Percentiles rank a stretch among this genome's conserved stretches.
Evolutionary conservation across 1,140 invertebrate genomes (phyloP).

Genomic region (Rhagoletis zephyria): DNA sequence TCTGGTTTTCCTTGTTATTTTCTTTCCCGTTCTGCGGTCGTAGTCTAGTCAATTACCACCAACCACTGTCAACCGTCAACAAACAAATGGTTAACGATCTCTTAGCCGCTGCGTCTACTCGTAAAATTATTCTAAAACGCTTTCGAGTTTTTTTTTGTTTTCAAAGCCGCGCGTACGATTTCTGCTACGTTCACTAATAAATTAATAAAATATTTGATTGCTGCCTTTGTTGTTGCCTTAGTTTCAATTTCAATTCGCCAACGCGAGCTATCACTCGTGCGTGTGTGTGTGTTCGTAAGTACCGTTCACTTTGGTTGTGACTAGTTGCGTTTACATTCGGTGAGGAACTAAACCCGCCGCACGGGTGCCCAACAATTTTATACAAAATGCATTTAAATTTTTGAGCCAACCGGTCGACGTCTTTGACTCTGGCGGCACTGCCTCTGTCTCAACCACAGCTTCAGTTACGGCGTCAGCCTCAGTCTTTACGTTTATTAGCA

Average conservation of each 20-base stretch:
- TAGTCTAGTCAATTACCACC: neutral
- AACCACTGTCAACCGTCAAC: constrained; percentile 3
- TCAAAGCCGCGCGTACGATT: neutral
- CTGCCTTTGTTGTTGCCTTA: neutral
- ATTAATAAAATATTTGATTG: neutral
- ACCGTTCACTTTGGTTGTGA: constrained; percentile 47
- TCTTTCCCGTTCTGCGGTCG: neutral
- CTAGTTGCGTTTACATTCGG: constrained; percentile 40
- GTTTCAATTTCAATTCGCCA: constrained; percentile 4
- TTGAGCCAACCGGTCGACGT: constrained; percentile 3
- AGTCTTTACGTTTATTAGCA: neutral
- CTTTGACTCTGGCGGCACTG: neutral
- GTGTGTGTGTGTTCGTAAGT: neutral
- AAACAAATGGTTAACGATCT: constrained; percentile 11
- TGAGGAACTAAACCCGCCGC: constrained; percentile 33
- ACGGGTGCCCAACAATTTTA: constrained; percentile 39
- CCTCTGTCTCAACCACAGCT: neutral
- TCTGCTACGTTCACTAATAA: neutral
- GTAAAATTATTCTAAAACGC: neutral
- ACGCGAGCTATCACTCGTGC: neutral
- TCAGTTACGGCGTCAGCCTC: neutral
- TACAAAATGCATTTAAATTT: constrained; percentile 3
- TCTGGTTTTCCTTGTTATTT: neutral
- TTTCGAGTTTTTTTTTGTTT: neutral
- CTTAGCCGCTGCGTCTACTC: neutral